Conservation (phyloP, 2,888 invertebrate species). For the Hirtodrosophila alboralis region DNA sequence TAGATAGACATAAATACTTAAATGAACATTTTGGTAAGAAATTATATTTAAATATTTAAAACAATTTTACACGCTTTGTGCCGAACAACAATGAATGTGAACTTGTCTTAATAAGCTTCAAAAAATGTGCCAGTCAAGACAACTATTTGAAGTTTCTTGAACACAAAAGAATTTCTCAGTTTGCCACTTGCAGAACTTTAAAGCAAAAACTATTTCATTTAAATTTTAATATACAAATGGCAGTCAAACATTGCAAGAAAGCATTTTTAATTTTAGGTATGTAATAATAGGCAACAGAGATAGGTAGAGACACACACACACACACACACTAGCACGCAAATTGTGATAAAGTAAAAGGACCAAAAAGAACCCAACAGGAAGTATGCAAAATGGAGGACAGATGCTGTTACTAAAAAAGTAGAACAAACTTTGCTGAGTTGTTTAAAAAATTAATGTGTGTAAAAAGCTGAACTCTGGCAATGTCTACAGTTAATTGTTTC, state of each 20-base stretch:
- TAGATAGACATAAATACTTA: no score
- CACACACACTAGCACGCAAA: background rate
- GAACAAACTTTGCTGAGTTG: slow-evolving; percentile 43
- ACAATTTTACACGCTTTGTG: no score
- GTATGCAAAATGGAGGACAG: slow-evolving; percentile 17
- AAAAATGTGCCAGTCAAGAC: background rate
- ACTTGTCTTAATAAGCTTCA: no score
- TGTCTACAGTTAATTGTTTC: slow-evolving; percentile 67
- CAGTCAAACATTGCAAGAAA: slow-evolving; percentile 10
- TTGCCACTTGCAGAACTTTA: slow-evolving; percentile 1
- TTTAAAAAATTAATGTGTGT: slow-evolving; percentile 19
- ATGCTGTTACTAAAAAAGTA: slow-evolving; percentile 26
- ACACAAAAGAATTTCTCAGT: slow-evolving; percentile 6
- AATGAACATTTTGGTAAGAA: no score
- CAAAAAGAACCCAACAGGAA: slow-evolving; percentile 1
- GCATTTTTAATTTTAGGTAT: slow-evolving; percentile 26
- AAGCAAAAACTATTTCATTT: slow-evolving; percentile 39
- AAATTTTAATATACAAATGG: slow-evolving; percentile 33
- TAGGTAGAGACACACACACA: background rate
- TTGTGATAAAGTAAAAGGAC: slow-evolving; percentile 5
- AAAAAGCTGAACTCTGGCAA: no score
- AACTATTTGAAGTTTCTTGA: slow-evolving; percentile 3
- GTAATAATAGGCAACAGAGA: slow-evolving; percentile 14
- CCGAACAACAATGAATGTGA: no score
- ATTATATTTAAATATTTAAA: no score